A percentile compares a stretch with the other conserved stretches of the same genome.
Evolutionary conservation across 2,797 vertebrate species (phyloP).

Genomic region (Leptatherina wallacei): DNA sequence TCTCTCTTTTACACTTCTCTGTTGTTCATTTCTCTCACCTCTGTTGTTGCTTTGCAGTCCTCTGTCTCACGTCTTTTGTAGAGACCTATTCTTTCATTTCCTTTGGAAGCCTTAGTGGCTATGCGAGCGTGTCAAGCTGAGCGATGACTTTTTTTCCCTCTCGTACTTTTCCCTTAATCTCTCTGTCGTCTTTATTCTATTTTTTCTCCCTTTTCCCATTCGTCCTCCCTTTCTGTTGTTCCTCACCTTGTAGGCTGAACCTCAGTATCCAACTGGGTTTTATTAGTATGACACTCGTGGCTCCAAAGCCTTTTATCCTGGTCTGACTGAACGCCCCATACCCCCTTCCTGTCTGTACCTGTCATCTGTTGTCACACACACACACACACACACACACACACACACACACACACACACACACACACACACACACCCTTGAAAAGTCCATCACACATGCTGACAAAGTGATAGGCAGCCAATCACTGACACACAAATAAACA

Average conservation of each 20-base stretch:
- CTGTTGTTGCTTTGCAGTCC: slow-evolving; percentile 11
- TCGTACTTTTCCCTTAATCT: slow-evolving; percentile 30
- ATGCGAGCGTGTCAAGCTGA: slow-evolving; percentile 57
- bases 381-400: slow-evolving; percentile 15
- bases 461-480: slow-evolving; percentile 52
- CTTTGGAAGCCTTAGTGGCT: slow-evolving; percentile 39
- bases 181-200: slow-evolving; percentile 37
- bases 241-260: slow-evolving; percentile 53
- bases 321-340: slow-evolving; percentile 19
- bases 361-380: slow-evolving; percentile 26
- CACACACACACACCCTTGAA: slow-evolving; percentile 26
- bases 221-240: slow-evolving; percentile 39
- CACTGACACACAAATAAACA: slow-evolving; percentile 42
- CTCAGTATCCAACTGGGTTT: slow-evolving; percentile 68
- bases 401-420: slow-evolving; percentile 18
- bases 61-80: slow-evolving; percentile 41
- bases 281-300: slow-evolving; percentile 78
- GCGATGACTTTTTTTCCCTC: slow-evolving; percentile 36
- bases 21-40: slow-evolving; percentile 35
- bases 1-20: slow-evolving; percentile 15
- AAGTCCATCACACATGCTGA: slow-evolving; percentile 33
- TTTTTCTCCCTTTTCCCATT: slow-evolving; percentile 52
- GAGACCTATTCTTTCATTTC: slow-evolving; percentile 30
- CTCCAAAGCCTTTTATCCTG: slow-evolving; percentile 69
- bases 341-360: slow-evolving; percentile 38